Conservation (phyloP, 2,113 vertebrate genomes). For the Cottus gobio region DNA sequence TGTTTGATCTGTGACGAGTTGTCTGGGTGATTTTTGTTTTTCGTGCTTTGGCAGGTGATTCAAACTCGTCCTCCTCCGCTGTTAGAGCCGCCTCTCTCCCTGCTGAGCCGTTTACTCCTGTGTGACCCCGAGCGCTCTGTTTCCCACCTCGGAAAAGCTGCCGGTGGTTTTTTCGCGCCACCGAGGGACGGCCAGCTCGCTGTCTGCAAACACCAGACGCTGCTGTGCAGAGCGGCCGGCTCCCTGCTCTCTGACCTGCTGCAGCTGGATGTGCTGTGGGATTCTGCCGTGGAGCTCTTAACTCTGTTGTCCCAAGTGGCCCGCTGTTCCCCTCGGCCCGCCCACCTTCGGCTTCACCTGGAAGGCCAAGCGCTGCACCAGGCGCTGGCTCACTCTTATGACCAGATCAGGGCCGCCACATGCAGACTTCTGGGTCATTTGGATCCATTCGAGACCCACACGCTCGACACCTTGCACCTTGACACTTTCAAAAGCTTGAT, state of each 20-base stretch:
- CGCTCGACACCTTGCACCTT: slow-evolving; percentile 18
- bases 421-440: slow-evolving; percentile 88
- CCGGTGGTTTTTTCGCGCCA: slow-evolving; percentile 68
- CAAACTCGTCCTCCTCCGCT: slow-evolving; percentile 74
- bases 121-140: slow-evolving; percentile 78
- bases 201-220: slow-evolving; percentile 14
- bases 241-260: slow-evolving; percentile 80
- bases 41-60: slow-evolving; percentile 83
- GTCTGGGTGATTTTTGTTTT: slow-evolving; percentile 54
- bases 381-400: slow-evolving; percentile 79
- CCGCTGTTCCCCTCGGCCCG: slow-evolving; percentile 66
- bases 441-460: slow-evolving; percentile 45
- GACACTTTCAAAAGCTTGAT: slow-evolving; percentile 72
- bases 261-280: slow-evolving; percentile 68
- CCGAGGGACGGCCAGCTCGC: slow-evolving; percentile 31
- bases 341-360: slow-evolving; percentile 68
- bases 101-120: slow-evolving; percentile 87
- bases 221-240: slow-evolving; percentile 65
- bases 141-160: slow-evolving; percentile 77
- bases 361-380: slow-evolving; percentile 74
- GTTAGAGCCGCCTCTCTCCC: slow-evolving; percentile 87
- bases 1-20: slow-evolving; percentile 61
- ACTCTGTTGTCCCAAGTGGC: slow-evolving; percentile 85
- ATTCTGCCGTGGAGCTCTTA: slow-evolving; percentile 84
- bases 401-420: slow-evolving; percentile 82